These are phyloP conservation scores for Salvelinus alpinus DNA, from an alignment of 2,113 vertebrate genomes.

Conservation along the genomic window DNA sequence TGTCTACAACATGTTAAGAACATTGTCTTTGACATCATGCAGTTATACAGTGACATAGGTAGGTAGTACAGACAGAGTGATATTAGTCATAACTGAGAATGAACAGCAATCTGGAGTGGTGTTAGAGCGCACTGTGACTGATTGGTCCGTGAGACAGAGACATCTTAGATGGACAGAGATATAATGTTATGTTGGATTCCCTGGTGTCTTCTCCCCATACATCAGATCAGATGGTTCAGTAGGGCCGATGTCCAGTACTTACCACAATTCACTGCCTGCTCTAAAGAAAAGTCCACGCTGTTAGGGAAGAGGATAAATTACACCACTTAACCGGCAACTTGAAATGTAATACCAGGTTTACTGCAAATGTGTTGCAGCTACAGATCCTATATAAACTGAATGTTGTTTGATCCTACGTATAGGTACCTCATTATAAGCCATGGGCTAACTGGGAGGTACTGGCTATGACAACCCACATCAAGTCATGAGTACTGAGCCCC, in stretches of 20 bases:
- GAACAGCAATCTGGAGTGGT: background rate
- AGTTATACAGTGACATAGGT: background rate
- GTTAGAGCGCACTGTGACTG: background rate
- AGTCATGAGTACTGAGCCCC: too few relatives aligned
- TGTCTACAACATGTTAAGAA: too few relatives aligned
- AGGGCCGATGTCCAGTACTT: constrained; percentile 37
- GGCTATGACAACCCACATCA: too few relatives aligned
- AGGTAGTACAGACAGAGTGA: background rate
- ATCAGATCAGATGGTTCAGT: background rate
- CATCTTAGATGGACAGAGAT: background rate
- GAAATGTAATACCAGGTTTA: background rate
- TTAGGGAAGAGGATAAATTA: constrained; percentile 42
- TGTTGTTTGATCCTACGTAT: too few relatives aligned
- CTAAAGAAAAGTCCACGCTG: constrained; percentile 65
- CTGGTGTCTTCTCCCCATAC: background rate
- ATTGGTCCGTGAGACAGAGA: background rate
- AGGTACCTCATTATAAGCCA: too few relatives aligned
- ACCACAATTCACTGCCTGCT: constrained; percentile 60
- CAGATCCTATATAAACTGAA: too few relatives aligned
- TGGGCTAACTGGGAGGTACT: too few relatives aligned
- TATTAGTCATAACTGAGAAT: background rate
- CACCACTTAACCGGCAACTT: background rate
- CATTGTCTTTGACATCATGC: too few relatives aligned
- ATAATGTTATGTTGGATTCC: background rate
- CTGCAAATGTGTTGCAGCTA: background rate